Conservation (phyloP, 2,888 invertebrate genomes). For the Caenorhabditis imperialis region DNA sequence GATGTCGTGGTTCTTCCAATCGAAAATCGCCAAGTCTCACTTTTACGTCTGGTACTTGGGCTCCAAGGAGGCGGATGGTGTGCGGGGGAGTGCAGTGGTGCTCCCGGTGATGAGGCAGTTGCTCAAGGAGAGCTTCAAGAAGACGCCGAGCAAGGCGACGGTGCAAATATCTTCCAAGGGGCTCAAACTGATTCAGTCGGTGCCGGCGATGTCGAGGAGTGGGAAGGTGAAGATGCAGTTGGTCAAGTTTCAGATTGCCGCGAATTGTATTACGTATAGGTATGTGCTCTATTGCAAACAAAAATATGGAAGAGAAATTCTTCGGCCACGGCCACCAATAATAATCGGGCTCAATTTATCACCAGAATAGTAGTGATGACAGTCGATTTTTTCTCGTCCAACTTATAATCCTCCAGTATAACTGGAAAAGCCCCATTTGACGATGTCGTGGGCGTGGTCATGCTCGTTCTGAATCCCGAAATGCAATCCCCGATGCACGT, state of each 20-base stretch:
- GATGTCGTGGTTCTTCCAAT: conserved; percentile 66
- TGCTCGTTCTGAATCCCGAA: conserved; percentile 92
- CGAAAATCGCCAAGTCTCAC: conserved; percentile 78
- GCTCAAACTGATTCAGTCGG: conserved; percentile 91
- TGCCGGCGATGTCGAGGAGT: conserved; percentile 79
- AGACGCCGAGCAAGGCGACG: conserved; percentile 70
- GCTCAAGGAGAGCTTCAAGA: conserved; percentile 67
- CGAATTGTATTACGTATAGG: conserved; percentile 88
- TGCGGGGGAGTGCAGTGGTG: conserved; percentile 83
- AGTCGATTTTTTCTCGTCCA: background rate
- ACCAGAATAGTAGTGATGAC: too few relatives aligned
- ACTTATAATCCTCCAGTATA: conserved; percentile 85
- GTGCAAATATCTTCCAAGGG: conserved; percentile 86
- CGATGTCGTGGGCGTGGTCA: conserved; percentile 93
- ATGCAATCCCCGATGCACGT: conserved; percentile 95
- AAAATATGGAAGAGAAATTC: too few relatives aligned
- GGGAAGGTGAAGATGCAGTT: conserved; percentile 80
- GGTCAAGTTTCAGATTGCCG: conserved; percentile 93
- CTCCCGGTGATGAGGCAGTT: conserved; percentile 72
- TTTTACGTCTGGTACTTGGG: conserved; percentile 86
- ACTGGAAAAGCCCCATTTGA: conserved; percentile 84
- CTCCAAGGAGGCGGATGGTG: conserved; percentile 92
- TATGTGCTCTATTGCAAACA: too few relatives aligned
- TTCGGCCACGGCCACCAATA: too few relatives aligned
- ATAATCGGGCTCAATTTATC: too few relatives aligned